Evolutionary conservation across 1,140 invertebrate genomes (phyloP).

Genomic region (Scylla paramamosain): DNA sequence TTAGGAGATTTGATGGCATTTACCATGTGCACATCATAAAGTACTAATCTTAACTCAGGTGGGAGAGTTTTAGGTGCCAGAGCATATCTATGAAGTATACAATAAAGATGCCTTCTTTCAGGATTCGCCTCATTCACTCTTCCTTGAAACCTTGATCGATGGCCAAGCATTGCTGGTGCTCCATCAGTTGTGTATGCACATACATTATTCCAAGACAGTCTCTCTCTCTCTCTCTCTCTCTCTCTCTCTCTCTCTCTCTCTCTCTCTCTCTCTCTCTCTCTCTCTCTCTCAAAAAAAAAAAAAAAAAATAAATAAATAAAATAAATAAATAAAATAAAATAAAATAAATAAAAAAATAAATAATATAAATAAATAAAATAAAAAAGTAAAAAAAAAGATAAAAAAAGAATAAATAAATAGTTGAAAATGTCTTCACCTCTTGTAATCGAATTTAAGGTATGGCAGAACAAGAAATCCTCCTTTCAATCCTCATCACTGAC

Average conservation of each 20-base stretch:
- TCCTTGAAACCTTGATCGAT: background rate
- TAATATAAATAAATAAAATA: no score
- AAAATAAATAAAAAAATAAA: no score
- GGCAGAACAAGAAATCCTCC: background rate
- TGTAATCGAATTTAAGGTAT: background rate
- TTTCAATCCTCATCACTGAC: constrained; percentile 32
- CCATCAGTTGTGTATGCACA: background rate
- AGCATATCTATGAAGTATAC: background rate
- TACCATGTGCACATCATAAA: background rate
- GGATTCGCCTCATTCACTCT: background rate
- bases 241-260: no score
- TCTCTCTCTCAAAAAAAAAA: no score
- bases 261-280: no score
- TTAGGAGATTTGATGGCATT: background rate
- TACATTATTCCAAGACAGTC: constrained; percentile 7
- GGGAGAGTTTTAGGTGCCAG: background rate
- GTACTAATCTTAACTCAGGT: background rate
- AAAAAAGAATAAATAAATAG: background rate
- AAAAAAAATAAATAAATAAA: no score
- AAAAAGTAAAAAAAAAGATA: no score
- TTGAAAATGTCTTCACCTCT: constrained; percentile 27
- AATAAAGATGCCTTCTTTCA: background rate
- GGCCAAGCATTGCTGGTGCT: background rate
- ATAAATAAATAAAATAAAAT: no score
- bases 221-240: background rate